These are phyloP conservation scores for Dromius quadrimaculatus DNA, from an alignment of 2,888 invertebrate species.

Conservation along the genomic window DNA sequence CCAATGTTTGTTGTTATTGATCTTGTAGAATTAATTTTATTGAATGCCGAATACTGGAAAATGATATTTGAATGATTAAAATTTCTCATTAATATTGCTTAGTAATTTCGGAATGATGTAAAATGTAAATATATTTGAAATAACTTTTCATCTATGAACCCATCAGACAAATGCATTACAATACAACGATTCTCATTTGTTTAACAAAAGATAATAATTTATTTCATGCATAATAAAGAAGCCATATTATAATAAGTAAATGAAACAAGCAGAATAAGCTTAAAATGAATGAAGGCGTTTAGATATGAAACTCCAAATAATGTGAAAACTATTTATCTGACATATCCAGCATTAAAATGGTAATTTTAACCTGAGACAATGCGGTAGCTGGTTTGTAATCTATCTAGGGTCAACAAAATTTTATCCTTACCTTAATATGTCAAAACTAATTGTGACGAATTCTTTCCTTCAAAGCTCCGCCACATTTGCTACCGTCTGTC, in stretches of 20 bases:
- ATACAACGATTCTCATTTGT: slow-evolving; percentile 28
- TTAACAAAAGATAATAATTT: slow-evolving; percentile 30
- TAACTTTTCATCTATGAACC: no score
- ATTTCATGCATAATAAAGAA: slow-evolving; percentile 26
- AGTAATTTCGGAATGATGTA: background rate
- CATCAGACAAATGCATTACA: background rate
- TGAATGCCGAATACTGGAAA: no score
- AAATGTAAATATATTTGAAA: slow-evolving; percentile 18
- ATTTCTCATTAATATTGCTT: no score
- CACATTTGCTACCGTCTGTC: no score
- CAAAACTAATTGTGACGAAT: no score
- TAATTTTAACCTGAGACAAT: background rate
- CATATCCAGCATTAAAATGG: background rate
- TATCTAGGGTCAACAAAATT: no score
- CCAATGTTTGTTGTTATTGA: no score
- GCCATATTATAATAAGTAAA: background rate
- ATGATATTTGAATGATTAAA: no score
- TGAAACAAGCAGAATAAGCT: slow-evolving; percentile 23
- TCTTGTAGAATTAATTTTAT: no score
- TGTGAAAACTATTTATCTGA: background rate
- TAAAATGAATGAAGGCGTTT: slow-evolving; percentile 15
- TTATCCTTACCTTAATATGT: no score
- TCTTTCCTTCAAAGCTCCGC: no score
- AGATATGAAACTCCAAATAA: background rate
- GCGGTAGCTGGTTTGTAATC: no score